Percentiles rank a stretch among this genome's conserved stretches.
Conservation (phyloP, 2,113 vertebrate species). For the Phalacrocorax brasilianus region DNA sequence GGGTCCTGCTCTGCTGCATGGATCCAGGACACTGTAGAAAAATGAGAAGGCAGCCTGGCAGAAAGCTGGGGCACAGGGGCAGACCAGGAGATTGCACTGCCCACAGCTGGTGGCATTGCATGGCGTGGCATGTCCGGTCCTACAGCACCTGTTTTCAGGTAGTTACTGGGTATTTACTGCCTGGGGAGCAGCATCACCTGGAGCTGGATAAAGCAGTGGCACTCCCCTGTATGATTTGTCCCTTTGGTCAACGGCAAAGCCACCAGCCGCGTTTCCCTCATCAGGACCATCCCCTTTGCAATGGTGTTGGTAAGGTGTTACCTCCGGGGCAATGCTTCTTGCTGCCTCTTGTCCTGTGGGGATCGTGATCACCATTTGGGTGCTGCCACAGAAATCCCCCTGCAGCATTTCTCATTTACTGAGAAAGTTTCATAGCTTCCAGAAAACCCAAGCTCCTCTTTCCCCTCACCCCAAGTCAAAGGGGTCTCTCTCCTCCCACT, state of each 20-base stretch:
- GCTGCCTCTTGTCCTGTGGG: accelerated
- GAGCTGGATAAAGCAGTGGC: not conserved
- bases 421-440: not conserved
- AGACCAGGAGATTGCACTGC: not conserved
- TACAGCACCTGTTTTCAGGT: not conserved
- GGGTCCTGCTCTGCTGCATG: accelerated
- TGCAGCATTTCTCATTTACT: not conserved
- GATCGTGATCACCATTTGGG: accelerated
- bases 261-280: not conserved
- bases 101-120: accelerated
- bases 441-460: not conserved
- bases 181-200: accelerated
- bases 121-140: not conserved
- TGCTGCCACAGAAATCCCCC: not conserved
- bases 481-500: not conserved
- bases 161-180: not conserved
- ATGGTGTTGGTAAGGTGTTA: not conserved
- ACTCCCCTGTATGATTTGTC: not conserved
- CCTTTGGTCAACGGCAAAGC: not conserved
- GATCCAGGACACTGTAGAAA: not conserved
- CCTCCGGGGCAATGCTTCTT: not conserved
- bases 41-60: not conserved
- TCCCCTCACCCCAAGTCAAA: not conserved
- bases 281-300: not conserved
- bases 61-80: not conserved